Conservation (phyloP, 1,140 invertebrate species). For the Maconellicoccus hirsutus region DNA sequence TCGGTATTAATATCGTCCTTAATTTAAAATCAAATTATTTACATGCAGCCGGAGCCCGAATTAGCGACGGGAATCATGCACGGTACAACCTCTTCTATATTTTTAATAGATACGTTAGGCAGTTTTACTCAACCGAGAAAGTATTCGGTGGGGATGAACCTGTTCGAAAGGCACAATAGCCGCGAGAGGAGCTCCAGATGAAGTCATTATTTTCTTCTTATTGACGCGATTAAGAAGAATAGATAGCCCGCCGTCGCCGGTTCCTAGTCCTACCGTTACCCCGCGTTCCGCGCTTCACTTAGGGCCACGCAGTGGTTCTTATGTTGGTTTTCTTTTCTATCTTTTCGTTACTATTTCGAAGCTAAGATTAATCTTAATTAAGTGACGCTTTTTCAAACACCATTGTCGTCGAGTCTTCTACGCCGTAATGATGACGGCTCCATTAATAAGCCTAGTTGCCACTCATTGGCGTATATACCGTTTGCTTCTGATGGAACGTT, state of each 20-base stretch:
- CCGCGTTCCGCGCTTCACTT: neutral
- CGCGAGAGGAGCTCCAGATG: slow-evolving; percentile 12
- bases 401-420: no score
- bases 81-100: slow-evolving; percentile 3
- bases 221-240: slow-evolving; percentile 20
- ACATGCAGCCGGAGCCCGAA: neutral
- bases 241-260: neutral
- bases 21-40: slow-evolving; percentile 10
- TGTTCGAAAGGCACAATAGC: slow-evolving; percentile 18
- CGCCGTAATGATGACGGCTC: no score
- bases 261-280: neutral
- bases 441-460: no score
- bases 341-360: no score
- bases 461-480: no score
- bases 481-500: no score
- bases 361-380: no score
- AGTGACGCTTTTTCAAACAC: no score
- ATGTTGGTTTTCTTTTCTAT: neutral
- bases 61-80: slow-evolving; percentile 15
- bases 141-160: slow-evolving; percentile 10
- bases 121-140: neutral
- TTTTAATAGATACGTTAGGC: slow-evolving; percentile 18
- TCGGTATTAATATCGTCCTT: neutral
- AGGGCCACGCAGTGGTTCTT: neutral
- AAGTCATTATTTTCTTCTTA: slow-evolving; percentile 22